Percentiles rank a stretch among this genome's conserved stretches.
Evolutionary conservation across 2,888 invertebrate genomes (phyloP).

Genomic region (Cantharis lateralis): DNA sequence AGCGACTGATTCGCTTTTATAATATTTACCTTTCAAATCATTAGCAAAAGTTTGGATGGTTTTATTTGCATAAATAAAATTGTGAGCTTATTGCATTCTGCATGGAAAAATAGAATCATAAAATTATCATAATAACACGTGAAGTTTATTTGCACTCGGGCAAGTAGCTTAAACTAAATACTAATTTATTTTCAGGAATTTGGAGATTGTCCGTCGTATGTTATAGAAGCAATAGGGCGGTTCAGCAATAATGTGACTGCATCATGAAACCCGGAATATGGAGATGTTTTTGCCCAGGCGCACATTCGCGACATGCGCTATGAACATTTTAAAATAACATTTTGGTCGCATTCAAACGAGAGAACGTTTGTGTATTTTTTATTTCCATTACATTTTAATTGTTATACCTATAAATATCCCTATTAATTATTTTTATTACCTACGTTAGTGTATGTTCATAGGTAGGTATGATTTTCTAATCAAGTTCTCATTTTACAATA

Average conservation of each 20-base stretch:
- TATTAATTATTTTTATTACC: neutral
- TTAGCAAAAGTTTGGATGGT: neutral
- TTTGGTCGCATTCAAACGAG: neutral
- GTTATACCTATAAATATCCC: neutral
- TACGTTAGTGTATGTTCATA: neutral
- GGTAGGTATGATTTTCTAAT: neutral
- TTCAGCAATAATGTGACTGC: conserved; percentile 45
- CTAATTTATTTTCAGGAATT: conserved; percentile 45
- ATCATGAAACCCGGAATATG: conserved; percentile 34
- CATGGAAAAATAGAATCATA: conserved; percentile 34
- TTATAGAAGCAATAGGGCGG: conserved; percentile 42
- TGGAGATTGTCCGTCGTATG: conserved; percentile 37
- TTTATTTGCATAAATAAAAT: conserved; percentile 16
- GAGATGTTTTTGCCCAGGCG: conserved; percentile 36
- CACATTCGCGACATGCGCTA: conserved; percentile 33
- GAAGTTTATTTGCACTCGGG: conserved; percentile 42
- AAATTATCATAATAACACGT: conserved; percentile 41
- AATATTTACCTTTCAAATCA: neutral
- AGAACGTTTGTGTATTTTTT: neutral
- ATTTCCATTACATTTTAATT: neutral
- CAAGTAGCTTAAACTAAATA: conserved; percentile 39
- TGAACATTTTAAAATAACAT: neutral
- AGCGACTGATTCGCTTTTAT: neutral
- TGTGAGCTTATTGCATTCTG: conserved; percentile 11
- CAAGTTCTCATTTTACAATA: neutral